Evolutionary conservation across 2,113 vertebrate genomes (phyloP).

Genomic region (Eupsittula cactorum): DNA sequence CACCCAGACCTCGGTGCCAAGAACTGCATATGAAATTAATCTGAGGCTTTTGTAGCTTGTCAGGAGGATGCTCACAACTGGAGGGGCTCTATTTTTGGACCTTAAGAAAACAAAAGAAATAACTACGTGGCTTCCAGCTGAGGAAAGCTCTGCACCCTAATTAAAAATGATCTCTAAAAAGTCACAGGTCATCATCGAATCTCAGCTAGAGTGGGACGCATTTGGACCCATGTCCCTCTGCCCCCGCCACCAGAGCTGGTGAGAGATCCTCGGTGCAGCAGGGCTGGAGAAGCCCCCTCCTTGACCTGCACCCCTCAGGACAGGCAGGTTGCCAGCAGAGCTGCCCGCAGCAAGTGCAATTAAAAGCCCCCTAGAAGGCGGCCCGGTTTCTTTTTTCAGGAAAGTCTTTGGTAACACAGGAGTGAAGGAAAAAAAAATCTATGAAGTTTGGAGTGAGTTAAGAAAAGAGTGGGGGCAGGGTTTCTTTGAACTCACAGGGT

Average conservation of each 20-base stretch:
- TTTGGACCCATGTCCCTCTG: not conserved
- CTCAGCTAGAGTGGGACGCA: accelerated
- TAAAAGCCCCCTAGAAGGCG: not conserved
- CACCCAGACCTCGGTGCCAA: slow-evolving; percentile 93
- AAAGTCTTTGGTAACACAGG: accelerated
- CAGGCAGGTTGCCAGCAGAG: not conserved
- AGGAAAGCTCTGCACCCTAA: not conserved
- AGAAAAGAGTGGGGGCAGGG: not conserved
- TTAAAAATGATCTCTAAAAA: not conserved
- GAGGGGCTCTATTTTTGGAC: slow-evolving; percentile 46
- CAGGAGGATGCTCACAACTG: slow-evolving; percentile 57
- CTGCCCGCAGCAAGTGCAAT: not conserved
- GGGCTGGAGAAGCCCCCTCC: not conserved
- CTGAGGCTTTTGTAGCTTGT: slow-evolving; percentile 75
- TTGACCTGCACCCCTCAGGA: not conserved
- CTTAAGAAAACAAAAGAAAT: slow-evolving; percentile 59
- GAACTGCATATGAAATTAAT: slow-evolving; percentile 90
- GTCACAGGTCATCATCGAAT: not conserved
- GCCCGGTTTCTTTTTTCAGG: accelerated
- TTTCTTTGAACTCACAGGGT: not conserved
- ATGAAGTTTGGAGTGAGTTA: not conserved
- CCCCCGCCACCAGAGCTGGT: accelerated
- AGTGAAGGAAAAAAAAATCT: accelerated
- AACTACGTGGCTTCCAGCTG: not conserved
- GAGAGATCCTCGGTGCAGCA: not conserved